phyloP scores from a whole-genome alignment of 2,797 vertebrate genomes.

The Cyclura pinguis region DNA sequence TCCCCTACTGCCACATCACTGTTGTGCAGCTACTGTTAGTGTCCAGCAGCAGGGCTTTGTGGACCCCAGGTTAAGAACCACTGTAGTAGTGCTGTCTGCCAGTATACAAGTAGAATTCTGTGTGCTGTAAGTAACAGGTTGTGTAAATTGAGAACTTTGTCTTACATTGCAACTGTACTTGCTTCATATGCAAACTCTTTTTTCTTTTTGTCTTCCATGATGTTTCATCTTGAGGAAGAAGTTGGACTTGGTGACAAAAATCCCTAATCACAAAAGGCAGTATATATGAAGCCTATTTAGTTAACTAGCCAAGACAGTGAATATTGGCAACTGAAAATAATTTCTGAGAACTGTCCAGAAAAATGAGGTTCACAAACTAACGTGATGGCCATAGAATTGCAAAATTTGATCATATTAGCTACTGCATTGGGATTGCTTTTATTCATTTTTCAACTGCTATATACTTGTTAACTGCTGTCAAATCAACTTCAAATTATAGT shows the following conservation, averaged over 20 bases:
- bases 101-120: not conserved
- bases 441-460: not conserved
- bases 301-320: not conserved
- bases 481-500: too few relatives aligned
- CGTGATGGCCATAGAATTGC: not conserved
- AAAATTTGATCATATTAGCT: not conserved
- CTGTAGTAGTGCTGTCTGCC: not conserved
- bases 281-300: not conserved
- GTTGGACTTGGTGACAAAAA: not conserved
- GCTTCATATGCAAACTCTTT: not conserved
- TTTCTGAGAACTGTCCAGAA: not conserved
- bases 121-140: not conserved
- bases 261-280: not conserved
- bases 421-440: not conserved
- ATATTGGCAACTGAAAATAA: not conserved
- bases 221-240: conserved; percentile 9
- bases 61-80: too few relatives aligned
- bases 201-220: not conserved
- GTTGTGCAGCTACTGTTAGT: too few relatives aligned
- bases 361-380: not conserved
- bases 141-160: not conserved
- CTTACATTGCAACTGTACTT: not conserved
- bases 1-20: too few relatives aligned
- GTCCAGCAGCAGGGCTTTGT: too few relatives aligned
- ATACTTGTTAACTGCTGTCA: not conserved